Conservation (phyloP, 1,140 invertebrate species). For the Nasonia vitripennis region DNA sequence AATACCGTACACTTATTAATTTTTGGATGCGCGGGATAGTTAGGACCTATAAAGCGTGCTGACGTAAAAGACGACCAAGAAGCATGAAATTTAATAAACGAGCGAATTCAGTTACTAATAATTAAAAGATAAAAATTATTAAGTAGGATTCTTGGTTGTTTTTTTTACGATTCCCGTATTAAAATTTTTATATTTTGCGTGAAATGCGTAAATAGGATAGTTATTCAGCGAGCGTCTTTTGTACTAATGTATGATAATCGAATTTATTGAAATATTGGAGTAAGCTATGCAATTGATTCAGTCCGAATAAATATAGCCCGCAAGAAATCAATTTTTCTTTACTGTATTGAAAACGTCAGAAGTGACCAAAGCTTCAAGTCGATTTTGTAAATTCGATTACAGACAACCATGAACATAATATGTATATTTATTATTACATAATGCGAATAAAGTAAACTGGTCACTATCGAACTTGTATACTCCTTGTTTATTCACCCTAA, state of each 20-base stretch:
- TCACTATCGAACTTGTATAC: neutral
- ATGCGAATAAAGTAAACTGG: slow-evolving; percentile 2
- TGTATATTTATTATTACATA: neutral
- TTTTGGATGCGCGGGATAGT: neutral
- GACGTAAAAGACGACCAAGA: neutral
- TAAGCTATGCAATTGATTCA: neutral
- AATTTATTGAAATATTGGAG: neutral
- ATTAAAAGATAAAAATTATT: neutral
- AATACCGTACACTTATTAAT: neutral
- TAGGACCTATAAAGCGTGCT: neutral
- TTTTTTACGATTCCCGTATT: neutral
- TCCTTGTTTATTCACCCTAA: neutral
- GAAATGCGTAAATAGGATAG: slow-evolving; percentile 3
- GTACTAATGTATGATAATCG: slow-evolving; percentile 6
- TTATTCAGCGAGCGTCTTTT: neutral
- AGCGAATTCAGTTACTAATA: neutral
- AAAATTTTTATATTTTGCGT: neutral
- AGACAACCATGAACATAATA: neutral
- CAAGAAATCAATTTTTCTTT: neutral
- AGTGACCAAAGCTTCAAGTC: neutral
- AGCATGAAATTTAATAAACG: neutral
- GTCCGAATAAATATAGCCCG: neutral
- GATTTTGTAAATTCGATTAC: neutral
- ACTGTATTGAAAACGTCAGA: neutral
- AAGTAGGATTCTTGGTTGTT: neutral